Base-by-base conservation (phyloP, 2,888 invertebrate species). In the Dryobotodes eremita region DNA sequence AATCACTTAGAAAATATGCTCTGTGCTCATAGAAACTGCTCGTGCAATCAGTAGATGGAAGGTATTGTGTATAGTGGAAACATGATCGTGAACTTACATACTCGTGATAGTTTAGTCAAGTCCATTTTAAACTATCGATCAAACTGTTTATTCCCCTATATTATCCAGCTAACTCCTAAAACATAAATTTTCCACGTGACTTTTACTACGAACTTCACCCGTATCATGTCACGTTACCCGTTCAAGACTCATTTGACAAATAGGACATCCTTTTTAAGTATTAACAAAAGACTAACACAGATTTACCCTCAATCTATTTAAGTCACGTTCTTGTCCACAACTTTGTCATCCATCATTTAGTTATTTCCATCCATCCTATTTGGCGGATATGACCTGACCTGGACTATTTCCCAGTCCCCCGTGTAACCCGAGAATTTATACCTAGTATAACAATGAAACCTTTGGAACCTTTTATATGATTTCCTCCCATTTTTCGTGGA, bases 341-440 rank as follows among this genome's bases (percentile, higher is more conserved):
- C n/a, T 36, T 64, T 70, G 66, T 76, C 86, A 89, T 89, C 86
- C 46, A 84, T 89, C 88, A 69, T 80, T 71, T 75, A 75, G 81
- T 77, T 86, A 87, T 87, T 81, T 74, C 75, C 77, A 86, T 84
- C 77, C 70, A 83, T 86, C 78, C 77, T 75, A 71, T 83, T 83
- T 75, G 59, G 64, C 79, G 87, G 88, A 84, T 84, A 85, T 82
- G 68, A 69, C 75, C 66, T 80, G 70, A 89, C 88, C 87, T 79
- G 77, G 72, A 64, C 81, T 31, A 84, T 88, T 83, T 82, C 82
- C 79, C 65, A 65, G 62, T 74, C 65, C 79, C 74, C 26, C 26
- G 55, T 76, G 80, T 75, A 68, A 83, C 64, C 70, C 75, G 20
- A 69, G 59, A 72, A 86, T 86, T 84, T 80, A 79, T 89, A 78